phyloP scores from a whole-genome alignment of 2,888 invertebrate species.

The Stenoptilia bipunctidactyla region DNA sequence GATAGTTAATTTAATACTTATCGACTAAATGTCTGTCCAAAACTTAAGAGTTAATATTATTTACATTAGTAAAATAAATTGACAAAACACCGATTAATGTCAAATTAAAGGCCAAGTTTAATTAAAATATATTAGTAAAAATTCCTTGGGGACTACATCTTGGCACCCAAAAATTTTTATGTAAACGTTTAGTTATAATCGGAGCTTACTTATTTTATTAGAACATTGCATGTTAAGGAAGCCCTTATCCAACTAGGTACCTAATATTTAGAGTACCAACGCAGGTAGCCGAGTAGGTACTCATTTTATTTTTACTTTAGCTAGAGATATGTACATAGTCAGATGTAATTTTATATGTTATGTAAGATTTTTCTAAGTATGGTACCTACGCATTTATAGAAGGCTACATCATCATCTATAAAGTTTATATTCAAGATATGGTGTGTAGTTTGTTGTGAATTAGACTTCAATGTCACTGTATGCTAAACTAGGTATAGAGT shows the following conservation, averaged over 20 bases:
- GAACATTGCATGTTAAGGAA: slow-evolving; percentile 45
- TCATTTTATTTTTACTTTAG: slow-evolving; percentile 44
- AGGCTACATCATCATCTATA: slow-evolving; percentile 50
- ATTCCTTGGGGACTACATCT: too few relatives aligned
- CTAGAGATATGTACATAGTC: slow-evolving; percentile 64
- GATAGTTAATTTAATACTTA: slow-evolving; percentile 47
- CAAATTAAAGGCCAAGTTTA: background rate
- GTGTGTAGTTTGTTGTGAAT: slow-evolving; percentile 65
- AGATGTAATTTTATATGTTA: slow-evolving; percentile 67
- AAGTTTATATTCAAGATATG: slow-evolving; percentile 53
- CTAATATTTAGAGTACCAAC: slow-evolving; percentile 45
- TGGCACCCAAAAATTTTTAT: background rate
- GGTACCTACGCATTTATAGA: slow-evolving; percentile 64
- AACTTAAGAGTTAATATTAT: slow-evolving; percentile 16
- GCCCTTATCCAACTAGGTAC: slow-evolving; percentile 45
- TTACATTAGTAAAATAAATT: slow-evolving; percentile 15
- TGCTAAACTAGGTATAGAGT: slow-evolving; percentile 56
- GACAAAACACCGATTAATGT: slow-evolving; percentile 8
- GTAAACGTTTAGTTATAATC: slow-evolving; percentile 18
- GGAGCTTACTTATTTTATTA: background rate
- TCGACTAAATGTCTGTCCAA: slow-evolving; percentile 56
- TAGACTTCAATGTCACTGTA: slow-evolving; percentile 64
- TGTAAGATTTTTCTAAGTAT: slow-evolving; percentile 59
- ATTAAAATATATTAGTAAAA: background rate
- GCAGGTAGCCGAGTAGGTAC: background rate